These are phyloP conservation scores for Protaetia brevitarsis DNA, from an alignment of 1,140 invertebrate species.

Conservation along the genomic window DNA sequence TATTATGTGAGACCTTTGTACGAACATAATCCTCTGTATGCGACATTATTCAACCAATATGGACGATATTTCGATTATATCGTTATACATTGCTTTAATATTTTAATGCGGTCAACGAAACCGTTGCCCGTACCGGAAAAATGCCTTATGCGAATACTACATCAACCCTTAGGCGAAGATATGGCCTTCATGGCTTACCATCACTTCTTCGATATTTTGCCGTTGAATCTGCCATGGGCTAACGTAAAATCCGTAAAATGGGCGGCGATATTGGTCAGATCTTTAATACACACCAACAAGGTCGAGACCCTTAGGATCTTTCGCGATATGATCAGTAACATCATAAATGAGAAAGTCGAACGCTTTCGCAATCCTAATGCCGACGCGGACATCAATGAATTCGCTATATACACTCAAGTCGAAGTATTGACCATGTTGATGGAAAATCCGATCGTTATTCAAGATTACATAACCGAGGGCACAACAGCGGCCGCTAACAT, in stretches of 20 bases:
- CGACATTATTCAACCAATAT: background rate
- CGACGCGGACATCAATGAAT: too few species aligned
- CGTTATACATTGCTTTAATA: too few species aligned
- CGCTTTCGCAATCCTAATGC: too few species aligned
- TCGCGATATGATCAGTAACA: too few species aligned
- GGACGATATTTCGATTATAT: too few species aligned
- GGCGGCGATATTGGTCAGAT: background rate
- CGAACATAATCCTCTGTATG: background rate
- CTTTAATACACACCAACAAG: background rate
- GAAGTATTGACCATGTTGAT: too few species aligned
- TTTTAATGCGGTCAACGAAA: too few species aligned
- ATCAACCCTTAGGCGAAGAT: background rate
- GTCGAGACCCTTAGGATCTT: background rate
- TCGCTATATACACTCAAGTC: too few species aligned
- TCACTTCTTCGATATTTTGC: background rate
- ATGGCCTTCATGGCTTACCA: background rate
- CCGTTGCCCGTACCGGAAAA: background rate
- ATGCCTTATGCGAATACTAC: background rate
- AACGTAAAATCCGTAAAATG: background rate
- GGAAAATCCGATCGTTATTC: too few species aligned
- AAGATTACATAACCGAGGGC: too few species aligned
- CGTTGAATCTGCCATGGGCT: background rate
- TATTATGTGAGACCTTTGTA: background rate
- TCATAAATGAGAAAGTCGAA: too few species aligned
- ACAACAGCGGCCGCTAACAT: too few species aligned